Conservation (phyloP, 2,888 invertebrate species). For the Drosophila borealis region DNA sequence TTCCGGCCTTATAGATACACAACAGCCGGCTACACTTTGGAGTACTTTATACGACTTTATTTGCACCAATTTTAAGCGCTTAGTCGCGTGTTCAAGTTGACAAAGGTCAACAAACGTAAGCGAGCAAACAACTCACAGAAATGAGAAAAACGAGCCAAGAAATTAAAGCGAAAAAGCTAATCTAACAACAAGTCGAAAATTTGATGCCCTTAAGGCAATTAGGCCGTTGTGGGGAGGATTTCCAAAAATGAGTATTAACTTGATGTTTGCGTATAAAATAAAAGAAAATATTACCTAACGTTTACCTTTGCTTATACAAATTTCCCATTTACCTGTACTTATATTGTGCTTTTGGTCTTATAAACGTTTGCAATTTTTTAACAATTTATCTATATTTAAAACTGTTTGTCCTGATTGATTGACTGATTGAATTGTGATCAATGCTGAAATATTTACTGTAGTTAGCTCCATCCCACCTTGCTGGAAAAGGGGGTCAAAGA, state of each 20-base stretch:
- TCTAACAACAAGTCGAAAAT: constrained; percentile 56
- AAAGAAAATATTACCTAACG: not conserved
- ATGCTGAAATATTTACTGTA: too few species aligned
- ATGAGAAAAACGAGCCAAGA: constrained; percentile 8
- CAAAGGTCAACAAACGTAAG: constrained; percentile 76
- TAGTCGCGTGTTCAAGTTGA: constrained; percentile 77
- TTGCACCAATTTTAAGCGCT: constrained; percentile 75
- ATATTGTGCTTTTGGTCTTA: too few species aligned
- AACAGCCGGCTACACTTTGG: constrained; percentile 16
- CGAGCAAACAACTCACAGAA: constrained; percentile 18
- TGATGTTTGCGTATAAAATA: constrained; percentile 1
- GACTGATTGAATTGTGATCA: too few species aligned
- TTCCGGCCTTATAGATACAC: constrained; percentile 66
- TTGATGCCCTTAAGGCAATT: constrained; percentile 56
- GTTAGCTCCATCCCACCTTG: too few species aligned
- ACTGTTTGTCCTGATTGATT: too few species aligned
- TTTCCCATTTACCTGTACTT: too few species aligned
- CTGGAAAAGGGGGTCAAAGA: too few species aligned
- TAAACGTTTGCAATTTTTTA: too few species aligned
- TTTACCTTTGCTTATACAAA: too few species aligned
- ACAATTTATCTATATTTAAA: too few species aligned
- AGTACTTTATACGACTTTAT: constrained; percentile 50
- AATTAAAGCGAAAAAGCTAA: constrained; percentile 51
- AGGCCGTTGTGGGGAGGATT: constrained; percentile 4
- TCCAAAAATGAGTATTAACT: constrained; percentile 7